Percentiles rank a stretch among this genome's conserved stretches.
Conservation (phyloP, 1,140 invertebrate species). For the Meloidogyne exigua region DNA sequence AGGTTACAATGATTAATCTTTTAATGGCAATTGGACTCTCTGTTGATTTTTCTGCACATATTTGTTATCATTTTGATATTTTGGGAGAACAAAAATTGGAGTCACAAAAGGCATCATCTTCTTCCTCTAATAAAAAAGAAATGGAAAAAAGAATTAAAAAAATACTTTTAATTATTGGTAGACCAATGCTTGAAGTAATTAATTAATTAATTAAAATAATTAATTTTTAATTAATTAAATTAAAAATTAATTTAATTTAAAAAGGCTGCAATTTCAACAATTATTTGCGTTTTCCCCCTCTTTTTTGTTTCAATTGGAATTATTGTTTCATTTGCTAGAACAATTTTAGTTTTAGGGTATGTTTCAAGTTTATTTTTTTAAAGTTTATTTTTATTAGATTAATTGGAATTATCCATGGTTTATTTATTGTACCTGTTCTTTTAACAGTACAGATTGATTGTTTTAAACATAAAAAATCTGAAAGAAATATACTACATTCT, state of each 20-base stretch:
- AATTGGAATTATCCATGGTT: not conserved
- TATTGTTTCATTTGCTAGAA: constrained; percentile 16
- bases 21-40: constrained; percentile 97
- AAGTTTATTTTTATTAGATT: constrained; percentile 2
- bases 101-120: not conserved
- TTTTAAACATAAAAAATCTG: not conserved
- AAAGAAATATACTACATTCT: not conserved
- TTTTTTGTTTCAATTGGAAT: constrained; percentile 22
- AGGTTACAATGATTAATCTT: constrained; percentile 84
- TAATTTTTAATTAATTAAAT: constrained; percentile 74
- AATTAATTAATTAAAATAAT: too few relatives aligned
- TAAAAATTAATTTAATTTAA: not conserved
- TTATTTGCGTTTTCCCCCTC: constrained; percentile 10
- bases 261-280: constrained; percentile 28
- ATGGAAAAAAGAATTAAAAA: not conserved
- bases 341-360: constrained; percentile 11
- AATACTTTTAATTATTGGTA: constrained; percentile 28
- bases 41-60: constrained; percentile 91
- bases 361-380: not conserved
- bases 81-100: not conserved
- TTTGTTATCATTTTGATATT: constrained; percentile 80
- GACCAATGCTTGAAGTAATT: constrained; percentile 68
- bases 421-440: constrained; percentile 19
- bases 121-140: not conserved
- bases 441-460: not conserved